Conservation (phyloP, 2,113 vertebrate genomes). For the Rhineura floridana region DNA sequence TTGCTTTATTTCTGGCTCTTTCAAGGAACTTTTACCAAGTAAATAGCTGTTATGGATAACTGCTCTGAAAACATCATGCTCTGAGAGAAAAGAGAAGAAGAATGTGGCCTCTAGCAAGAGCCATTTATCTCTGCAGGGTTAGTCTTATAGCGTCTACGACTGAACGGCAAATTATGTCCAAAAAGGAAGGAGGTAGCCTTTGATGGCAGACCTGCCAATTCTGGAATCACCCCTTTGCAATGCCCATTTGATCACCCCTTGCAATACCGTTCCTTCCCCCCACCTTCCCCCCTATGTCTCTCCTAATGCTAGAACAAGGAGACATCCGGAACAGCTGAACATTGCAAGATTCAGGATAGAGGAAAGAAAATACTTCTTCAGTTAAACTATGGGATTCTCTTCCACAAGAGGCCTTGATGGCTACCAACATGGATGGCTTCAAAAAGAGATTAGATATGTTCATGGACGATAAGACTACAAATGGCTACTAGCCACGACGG, state of each 20-base stretch:
- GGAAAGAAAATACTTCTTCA: no score
- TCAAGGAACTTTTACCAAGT: constrained; percentile 69
- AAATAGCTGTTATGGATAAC: constrained; percentile 68
- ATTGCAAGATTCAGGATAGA: no score
- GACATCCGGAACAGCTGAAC: no score
- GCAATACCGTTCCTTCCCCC: no score
- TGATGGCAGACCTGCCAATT: neutral
- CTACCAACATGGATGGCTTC: no score
- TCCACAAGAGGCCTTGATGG: no score
- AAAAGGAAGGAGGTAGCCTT: constrained; percentile 42
- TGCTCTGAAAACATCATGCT: constrained; percentile 53
- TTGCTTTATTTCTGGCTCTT: constrained; percentile 72
- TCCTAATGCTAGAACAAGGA: no score
- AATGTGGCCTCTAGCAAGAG: constrained; percentile 41
- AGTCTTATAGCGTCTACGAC: constrained; percentile 61
- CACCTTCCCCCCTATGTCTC: neutral
- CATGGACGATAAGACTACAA: no score
- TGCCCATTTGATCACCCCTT: neutral
- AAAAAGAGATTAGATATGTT: no score
- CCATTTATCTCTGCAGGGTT: constrained; percentile 70
- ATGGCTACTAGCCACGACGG: no score
- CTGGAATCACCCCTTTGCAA: no score
- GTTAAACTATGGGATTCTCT: no score
- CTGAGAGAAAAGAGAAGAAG: constrained; percentile 21
- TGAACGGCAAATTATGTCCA: constrained; percentile 62